These are phyloP conservation scores for Halisarca cf. caerulea DNA, from an alignment of 37 sponge, comb jelly and placozoan species.

Conservation along the genomic window DNA sequence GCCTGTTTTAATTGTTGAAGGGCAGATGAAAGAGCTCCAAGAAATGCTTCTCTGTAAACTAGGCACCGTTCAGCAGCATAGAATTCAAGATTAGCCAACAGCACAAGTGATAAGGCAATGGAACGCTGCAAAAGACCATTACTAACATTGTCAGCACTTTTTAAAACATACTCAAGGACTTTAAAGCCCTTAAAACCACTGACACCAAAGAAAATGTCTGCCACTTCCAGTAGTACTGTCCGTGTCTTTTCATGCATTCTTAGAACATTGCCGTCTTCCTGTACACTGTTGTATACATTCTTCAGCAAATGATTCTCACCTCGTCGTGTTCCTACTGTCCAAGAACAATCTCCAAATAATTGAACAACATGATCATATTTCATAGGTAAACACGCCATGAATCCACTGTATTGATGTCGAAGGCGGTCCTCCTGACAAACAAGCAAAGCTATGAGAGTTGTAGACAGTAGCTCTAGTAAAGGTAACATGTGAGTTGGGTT, in stretches of 20 bases:
- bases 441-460: not conserved
- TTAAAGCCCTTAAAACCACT: not conserved
- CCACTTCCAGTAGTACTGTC: not conserved
- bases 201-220: not conserved
- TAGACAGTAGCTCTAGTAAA: not conserved
- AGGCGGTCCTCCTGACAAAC: not conserved
- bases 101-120: constrained; percentile 33
- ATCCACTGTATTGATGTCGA: not conserved
- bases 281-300: constrained; percentile 7
- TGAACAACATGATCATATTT: constrained; percentile 39
- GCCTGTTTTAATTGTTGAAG: too few relatives aligned
- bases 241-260: not conserved
- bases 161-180: constrained; percentile 46
- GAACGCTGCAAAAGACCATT: constrained; percentile 38
- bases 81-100: constrained; percentile 52
- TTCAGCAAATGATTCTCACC: not conserved
- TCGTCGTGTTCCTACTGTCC: not conserved
- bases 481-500: not conserved
- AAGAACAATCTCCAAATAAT: constrained; percentile 40
- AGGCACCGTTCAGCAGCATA: not conserved
- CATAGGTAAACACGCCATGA: constrained; percentile 14
- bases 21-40: not conserved
- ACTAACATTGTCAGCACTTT: not conserved
- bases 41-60: not conserved
- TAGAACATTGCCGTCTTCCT: not conserved